Base-by-base conservation (phyloP, 2,888 invertebrate genomes). In the Branchinecta sandiegonensis region DNA sequence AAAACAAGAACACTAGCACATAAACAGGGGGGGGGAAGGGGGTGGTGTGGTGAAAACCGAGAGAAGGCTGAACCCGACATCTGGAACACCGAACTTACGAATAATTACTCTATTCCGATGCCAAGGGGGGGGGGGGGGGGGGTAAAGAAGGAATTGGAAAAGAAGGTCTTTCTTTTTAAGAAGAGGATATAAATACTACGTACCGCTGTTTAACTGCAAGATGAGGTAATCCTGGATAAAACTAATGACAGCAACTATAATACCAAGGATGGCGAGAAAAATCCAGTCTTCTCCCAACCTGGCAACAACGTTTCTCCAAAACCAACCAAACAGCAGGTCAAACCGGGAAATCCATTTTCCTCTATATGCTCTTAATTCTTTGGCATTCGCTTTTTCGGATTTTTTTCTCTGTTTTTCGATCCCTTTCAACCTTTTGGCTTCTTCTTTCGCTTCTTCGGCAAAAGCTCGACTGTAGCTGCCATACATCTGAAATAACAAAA, bases 251-350 rank as follows among this genome's bases (percentile, higher is more conserved):
- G 95, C 95, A 92, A 94, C 94, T 74, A 94, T 88, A 76, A 95
- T 84, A 68, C 95, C 95, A 65, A 96, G 83, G 14, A 94, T 81
- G 0, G 94, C 93, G 74, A 96, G 82, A 80, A 95, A 95, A 68
- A 95, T 87, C 95, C 95, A 96, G 79, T 96, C 95, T 79, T 95
- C 95, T 69, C 94, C 94, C 67, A 90, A 82, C 73, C 88, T 83
- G 46, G 92, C 93, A 76, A 94, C 88, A 64, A 89, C 88, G 78
- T 90, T 87, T 75, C 86, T 83, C 93, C 93, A 94, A 72, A 89
- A 77, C 77, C 84, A 86, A 73, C 85, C 83, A 72, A 85, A 77
- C 17, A 83, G 79, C 66, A 73, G 72, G 70, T 78, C 76, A 17
- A 73, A 66, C 13, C 70, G 67, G 65, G 72, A 72, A 37, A 79